Evolutionary conservation across 2,113 vertebrate species (phyloP).

Genomic region (Corydoras sp.): DNA sequence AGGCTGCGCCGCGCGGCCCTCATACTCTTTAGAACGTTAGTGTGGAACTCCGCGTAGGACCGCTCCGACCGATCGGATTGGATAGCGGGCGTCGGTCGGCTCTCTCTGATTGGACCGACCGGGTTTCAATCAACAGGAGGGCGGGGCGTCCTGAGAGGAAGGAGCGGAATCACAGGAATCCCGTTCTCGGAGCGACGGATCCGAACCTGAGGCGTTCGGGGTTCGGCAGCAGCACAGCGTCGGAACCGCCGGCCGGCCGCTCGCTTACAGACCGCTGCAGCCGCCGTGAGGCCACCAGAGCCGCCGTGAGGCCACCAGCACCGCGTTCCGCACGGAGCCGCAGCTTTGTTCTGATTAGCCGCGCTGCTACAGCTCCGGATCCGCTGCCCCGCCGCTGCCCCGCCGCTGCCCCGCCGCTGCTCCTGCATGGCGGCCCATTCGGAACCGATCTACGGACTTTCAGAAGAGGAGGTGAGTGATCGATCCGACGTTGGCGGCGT

Average conservation of each 20-base stretch:
- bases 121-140: constrained; percentile 44
- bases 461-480: constrained; percentile 71
- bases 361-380: constrained; percentile 47
- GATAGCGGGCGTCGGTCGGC: neutral
- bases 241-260: too few species aligned
- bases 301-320: neutral
- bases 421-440: constrained; percentile 71
- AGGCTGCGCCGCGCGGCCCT: too few species aligned
- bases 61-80: neutral
- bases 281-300: neutral
- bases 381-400: constrained; percentile 9
- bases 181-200: constrained; percentile 7
- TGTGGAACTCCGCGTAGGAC: neutral
- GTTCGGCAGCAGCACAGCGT: neutral
- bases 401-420: neutral
- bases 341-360: constrained; percentile 68
- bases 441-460: constrained; percentile 73
- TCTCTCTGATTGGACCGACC: constrained; percentile 37
- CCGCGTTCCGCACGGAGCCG: constrained; percentile 20
- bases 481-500: too few species aligned
- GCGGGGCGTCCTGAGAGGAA: constrained; percentile 54
- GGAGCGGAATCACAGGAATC: constrained; percentile 40
- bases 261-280: too few species aligned
- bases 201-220: neutral
- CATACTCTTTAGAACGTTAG: neutral